Base-by-base conservation (phyloP, 2,797 vertebrate species). In the Urophycis tenuis region DNA sequence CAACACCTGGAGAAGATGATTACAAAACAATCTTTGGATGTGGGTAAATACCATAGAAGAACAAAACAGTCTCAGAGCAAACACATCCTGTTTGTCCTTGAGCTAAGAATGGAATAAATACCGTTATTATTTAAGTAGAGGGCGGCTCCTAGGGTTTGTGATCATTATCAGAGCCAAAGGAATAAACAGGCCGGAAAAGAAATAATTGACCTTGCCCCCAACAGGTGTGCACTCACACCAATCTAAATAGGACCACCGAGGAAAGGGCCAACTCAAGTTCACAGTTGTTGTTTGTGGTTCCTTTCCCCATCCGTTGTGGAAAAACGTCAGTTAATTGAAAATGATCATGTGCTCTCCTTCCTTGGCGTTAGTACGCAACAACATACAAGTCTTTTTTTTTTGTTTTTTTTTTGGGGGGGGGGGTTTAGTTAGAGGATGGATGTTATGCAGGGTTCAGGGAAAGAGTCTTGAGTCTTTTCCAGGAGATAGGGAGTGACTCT, bases 131-230 rank as follows among this genome's bases (percentile, higher is more conserved):
- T 79, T 81, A 74, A 12, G 33, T 31, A 69, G 78, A 85, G 19
- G 80, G 74, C 83, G 84, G 79, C 82, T 81, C n/a, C 73, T 32
- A 83, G 14, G 35, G 78, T 86, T 86, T 89, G 91, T 91, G 88
- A 88, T 92, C 87, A 86, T 91, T 90, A 86, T 84, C 83, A 79
- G 86, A 88, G 86, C 87, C 87, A 83, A 83, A 82, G 85, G 88
- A 90, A 82, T 90, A 89, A 91, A 91, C 84, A 67, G 78, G 82
- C 75, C 84, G 81, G 71, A 7, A 14, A n/a, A 87, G 5, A 12
- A 19, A 88, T 88, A 87, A 89, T 90, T 90, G 87, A 89, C 87
- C 85, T 10, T 81, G 86, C 80, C 88, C 87, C 84, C 53, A 64
- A 64, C 53, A 89, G 83, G 90, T 87, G 87, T 10, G 53, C n/a